These are phyloP conservation scores for Neoascia interrupta DNA, from an alignment of 2,888 invertebrate genomes.

Conservation along the genomic window DNA sequence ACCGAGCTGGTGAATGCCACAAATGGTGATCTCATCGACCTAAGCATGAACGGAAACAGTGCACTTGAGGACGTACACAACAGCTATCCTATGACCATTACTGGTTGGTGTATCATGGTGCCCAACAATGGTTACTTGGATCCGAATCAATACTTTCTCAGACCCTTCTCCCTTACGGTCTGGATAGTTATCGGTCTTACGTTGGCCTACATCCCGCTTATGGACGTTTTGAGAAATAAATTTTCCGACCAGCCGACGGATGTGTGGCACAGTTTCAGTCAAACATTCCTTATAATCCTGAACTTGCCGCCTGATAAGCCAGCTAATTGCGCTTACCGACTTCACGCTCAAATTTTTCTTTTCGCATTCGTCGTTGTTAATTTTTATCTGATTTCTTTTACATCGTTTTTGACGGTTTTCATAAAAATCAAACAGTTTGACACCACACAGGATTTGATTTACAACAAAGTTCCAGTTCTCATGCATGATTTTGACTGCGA, in stretches of 20 bases:
- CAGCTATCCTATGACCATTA: constrained; percentile 14
- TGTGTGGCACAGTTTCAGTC: constrained; percentile 28
- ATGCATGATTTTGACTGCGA: constrained; percentile 4
- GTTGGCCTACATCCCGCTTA: constrained; percentile 19
- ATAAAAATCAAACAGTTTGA: constrained; percentile 43
- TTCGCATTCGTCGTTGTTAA: constrained; percentile 32
- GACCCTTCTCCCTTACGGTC: background rate
- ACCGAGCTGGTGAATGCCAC: constrained; percentile 16
- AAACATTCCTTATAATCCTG: constrained; percentile 12
- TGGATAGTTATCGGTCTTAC: constrained; percentile 37
- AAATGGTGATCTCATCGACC: constrained; percentile 8
- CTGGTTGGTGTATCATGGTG: constrained; percentile 23
- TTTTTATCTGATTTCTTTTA: constrained; percentile 30
- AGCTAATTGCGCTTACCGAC: constrained; percentile 14
- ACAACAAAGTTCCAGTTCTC: constrained; percentile 20
- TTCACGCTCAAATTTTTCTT: constrained; percentile 26
- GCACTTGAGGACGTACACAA: background rate
- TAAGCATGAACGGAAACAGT: constrained; percentile 31
- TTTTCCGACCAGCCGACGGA: background rate
- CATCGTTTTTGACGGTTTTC: constrained; percentile 48
- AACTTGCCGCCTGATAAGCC: background rate
- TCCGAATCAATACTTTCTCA: constrained; percentile 36
- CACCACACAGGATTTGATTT: constrained; percentile 20
- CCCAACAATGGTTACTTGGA: constrained; percentile 20
- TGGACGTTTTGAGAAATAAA: constrained; percentile 17